A percentile compares a stretch with the other conserved stretches of the same genome.
Conservation (phyloP, 2,888 invertebrate genomes). For the Chrysolina haemoptera region DNA sequence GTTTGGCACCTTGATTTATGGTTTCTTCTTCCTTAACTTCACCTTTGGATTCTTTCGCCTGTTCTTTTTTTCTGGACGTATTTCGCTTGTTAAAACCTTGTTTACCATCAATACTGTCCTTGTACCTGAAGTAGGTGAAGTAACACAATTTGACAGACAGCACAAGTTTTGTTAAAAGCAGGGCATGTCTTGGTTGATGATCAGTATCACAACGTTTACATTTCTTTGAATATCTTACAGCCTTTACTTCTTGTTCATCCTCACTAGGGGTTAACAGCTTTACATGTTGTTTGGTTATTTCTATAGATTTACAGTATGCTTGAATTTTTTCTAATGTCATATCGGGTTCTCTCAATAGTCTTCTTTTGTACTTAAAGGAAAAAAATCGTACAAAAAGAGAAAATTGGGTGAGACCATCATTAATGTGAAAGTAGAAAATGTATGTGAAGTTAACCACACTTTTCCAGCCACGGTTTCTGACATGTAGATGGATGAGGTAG, state of each 20-base stretch:
- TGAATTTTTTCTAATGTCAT: slow-evolving; percentile 30
- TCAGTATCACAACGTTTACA: slow-evolving; percentile 30
- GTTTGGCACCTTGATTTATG: neutral
- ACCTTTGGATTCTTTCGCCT: neutral
- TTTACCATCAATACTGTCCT: neutral
- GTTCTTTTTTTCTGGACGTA: neutral
- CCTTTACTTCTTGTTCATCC: slow-evolving; percentile 19
- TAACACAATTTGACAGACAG: slow-evolving; percentile 2
- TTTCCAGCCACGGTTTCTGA: too few species aligned
- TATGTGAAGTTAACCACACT: too few species aligned
- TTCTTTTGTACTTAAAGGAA: too few species aligned
- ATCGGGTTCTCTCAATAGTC: slow-evolving; percentile 29
- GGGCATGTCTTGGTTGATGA: slow-evolving; percentile 28
- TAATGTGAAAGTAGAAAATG: too few species aligned
- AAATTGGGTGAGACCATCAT: too few species aligned
- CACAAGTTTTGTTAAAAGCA: slow-evolving; percentile 34
- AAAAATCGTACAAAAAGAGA: too few species aligned
- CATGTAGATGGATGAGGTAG: too few species aligned
- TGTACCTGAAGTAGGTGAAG: neutral
- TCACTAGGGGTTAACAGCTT: slow-evolving; percentile 7
- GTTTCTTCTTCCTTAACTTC: slow-evolving; percentile 22
- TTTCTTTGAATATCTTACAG: slow-evolving; percentile 19
- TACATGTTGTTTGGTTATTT: slow-evolving; percentile 28
- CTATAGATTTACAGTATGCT: slow-evolving; percentile 30
- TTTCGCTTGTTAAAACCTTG: neutral